Conservation (phyloP, 2,888 invertebrate species). For the Bellardia pandia region DNA sequence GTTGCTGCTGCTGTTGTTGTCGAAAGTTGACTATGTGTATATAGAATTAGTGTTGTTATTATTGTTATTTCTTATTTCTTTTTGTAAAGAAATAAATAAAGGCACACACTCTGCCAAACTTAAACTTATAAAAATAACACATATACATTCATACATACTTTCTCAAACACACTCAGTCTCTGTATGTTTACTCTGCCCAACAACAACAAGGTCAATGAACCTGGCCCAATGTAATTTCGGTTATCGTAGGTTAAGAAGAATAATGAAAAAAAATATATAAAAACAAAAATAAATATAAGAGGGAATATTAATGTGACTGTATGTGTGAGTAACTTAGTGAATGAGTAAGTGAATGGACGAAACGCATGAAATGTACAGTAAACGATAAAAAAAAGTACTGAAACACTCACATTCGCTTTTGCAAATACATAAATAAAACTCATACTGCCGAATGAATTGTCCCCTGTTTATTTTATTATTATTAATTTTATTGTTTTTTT, state of each 20-base stretch:
- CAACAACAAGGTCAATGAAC: conserved; percentile 75
- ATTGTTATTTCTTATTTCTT: conserved; percentile 45
- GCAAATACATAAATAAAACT: conserved; percentile 48
- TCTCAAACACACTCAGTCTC: conserved; percentile 41
- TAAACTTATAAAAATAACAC: conserved; percentile 14
- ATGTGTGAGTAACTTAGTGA: conserved; percentile 16
- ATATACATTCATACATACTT: conserved; percentile 39
- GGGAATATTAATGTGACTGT: conserved; percentile 49
- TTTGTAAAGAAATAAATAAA: conserved; percentile 55
- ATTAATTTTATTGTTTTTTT: conserved; percentile 15
- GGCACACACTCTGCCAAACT: conserved; percentile 52
- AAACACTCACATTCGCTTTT: conserved; percentile 25
- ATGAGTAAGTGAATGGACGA: conserved; percentile 50
- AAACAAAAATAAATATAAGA: conserved; percentile 39
- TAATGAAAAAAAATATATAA: conserved; percentile 40
- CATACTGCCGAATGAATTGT: conserved; percentile 51
- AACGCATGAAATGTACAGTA: conserved; percentile 64
- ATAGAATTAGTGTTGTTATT: conserved; percentile 38
- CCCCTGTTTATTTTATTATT: conserved; percentile 44
- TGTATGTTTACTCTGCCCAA: background rate
- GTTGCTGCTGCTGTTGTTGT: conserved; percentile 42
- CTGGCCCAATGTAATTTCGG: conserved; percentile 76
- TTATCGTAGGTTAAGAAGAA: conserved; percentile 76
- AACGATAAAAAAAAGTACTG: conserved; percentile 52
- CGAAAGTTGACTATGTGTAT: conserved; percentile 59